Conservation (phyloP, 1,140 invertebrate genomes). For the Drosophila auraria region DNA sequence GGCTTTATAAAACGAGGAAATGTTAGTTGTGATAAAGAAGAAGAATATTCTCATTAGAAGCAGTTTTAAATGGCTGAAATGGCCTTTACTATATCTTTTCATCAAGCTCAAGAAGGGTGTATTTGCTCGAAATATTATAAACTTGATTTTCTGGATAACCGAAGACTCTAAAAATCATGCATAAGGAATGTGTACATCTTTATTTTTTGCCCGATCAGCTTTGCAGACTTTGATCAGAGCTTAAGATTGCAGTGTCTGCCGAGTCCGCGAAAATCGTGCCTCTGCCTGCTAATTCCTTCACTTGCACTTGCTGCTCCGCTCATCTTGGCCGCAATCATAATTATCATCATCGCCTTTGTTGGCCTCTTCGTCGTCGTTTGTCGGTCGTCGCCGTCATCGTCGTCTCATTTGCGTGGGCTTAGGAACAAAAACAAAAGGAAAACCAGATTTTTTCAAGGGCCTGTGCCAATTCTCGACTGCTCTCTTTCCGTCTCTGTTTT, state of each 20-base stretch:
- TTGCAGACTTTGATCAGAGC: background rate
- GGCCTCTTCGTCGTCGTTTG: conserved; percentile 35
- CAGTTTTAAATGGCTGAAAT: no score
- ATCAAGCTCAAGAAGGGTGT: background rate
- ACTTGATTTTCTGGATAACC: background rate
- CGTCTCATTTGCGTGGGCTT: conserved; percentile 71
- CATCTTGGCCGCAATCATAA: conserved; percentile 28
- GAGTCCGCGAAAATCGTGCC: background rate
- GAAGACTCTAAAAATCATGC: no score
- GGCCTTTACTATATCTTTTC: background rate
- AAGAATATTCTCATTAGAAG: background rate
- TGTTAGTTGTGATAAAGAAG: background rate
- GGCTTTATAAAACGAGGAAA: background rate
- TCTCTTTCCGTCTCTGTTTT: conserved; percentile 52
- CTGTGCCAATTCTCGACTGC: conserved; percentile 71
- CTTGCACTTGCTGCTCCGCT: conserved; percentile 50
- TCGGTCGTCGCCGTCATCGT: conserved; percentile 16
- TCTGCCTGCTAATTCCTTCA: conserved; percentile 41
- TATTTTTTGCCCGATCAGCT: conserved; percentile 1
- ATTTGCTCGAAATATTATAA: background rate
- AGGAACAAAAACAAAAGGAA: conserved; percentile 23
- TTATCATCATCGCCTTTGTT: conserved; percentile 32
- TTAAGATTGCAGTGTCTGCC: background rate
- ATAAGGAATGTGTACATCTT: background rate
- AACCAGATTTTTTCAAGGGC: conserved; percentile 68